These are phyloP conservation scores for Anarhynchus alexandrinus DNA, from an alignment of 2,113 vertebrate species.

Conservation along the genomic window DNA sequence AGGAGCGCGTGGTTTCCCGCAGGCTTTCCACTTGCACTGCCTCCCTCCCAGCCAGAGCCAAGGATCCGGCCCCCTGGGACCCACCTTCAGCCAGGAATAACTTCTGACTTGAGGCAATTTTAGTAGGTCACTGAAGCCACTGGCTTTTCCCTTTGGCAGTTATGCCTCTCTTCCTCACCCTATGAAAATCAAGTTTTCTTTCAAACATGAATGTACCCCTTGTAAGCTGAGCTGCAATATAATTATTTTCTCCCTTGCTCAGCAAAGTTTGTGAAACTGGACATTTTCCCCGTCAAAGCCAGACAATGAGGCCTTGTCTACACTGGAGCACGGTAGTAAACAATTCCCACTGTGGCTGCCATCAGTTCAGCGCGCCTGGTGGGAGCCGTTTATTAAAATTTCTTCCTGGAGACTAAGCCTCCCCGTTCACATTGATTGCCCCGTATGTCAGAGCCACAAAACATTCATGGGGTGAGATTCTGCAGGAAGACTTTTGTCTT, in stretches of 20 bases:
- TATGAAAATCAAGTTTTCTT: constrained; percentile 35
- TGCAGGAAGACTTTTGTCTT: neutral
- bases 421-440: neutral
- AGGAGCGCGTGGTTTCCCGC: neutral
- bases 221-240: constrained; percentile 55
- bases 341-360: constrained; percentile 44
- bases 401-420: constrained; percentile 4
- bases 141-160: constrained; percentile 21
- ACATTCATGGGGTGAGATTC: neutral
- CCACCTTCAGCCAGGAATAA: constrained; percentile 15
- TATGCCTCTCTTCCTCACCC: neutral
- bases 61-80: neutral
- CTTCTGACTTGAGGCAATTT: constrained; percentile 7
- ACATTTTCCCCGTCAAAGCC: constrained; percentile 27
- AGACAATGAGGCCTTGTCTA: constrained; percentile 63
- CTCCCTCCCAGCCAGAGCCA: neutral
- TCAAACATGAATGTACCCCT: constrained; percentile 48
- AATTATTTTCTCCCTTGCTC: constrained; percentile 67
- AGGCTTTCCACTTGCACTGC: neutral
- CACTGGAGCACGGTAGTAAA: neutral
- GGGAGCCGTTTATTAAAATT: neutral
- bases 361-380: neutral
- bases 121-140: neutral
- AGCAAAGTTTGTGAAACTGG: constrained; percentile 58
- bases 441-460: neutral